phyloP scores from a whole-genome alignment of 2,888 invertebrate genomes.

The Fissipunctia ypsillon region DNA sequence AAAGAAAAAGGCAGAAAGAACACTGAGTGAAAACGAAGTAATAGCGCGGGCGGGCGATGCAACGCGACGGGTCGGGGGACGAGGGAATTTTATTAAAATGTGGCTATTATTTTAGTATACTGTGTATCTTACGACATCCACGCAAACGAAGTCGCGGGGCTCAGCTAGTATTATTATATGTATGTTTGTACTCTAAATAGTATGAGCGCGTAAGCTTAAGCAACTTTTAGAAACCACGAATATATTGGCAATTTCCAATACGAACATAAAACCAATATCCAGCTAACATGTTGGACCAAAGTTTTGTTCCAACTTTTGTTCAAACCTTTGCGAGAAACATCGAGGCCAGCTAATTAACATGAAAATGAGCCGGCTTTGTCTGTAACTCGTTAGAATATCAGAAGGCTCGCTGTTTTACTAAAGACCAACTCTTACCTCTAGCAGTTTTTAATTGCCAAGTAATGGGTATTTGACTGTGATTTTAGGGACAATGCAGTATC shows the following conservation, averaged over 20 bases:
- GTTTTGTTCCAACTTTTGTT: slow-evolving; percentile 34
- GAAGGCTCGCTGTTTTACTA: slow-evolving; percentile 39
- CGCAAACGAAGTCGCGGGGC: too few relatives aligned
- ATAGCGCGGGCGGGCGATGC: too few relatives aligned
- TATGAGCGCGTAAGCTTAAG: neutral
- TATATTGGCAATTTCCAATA: slow-evolving; percentile 13
- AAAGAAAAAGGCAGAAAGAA: too few relatives aligned
- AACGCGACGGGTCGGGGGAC: too few relatives aligned
- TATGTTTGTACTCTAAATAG: neutral
- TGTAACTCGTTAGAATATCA: slow-evolving; percentile 54
- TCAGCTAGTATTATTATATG: neutral
- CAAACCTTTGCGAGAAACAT: slow-evolving; percentile 46
- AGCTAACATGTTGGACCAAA: slow-evolving; percentile 35
- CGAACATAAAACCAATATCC: slow-evolving; percentile 36
- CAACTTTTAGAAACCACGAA: neutral
- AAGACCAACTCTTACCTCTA: slow-evolving; percentile 38
- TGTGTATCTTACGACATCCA: too few relatives aligned
- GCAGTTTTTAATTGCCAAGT: slow-evolving; percentile 29
- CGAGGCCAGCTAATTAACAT: slow-evolving; percentile 55
- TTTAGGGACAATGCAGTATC: slow-evolving; percentile 1
- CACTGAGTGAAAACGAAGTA: too few relatives aligned
- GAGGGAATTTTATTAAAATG: too few relatives aligned
- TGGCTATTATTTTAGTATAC: too few relatives aligned
- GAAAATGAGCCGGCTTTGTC: slow-evolving; percentile 58
- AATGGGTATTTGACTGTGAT: slow-evolving; percentile 37